These are phyloP conservation scores for Ostrea denselamellosa DNA, from an alignment of 1,140 invertebrate species.

Conservation along the genomic window DNA sequence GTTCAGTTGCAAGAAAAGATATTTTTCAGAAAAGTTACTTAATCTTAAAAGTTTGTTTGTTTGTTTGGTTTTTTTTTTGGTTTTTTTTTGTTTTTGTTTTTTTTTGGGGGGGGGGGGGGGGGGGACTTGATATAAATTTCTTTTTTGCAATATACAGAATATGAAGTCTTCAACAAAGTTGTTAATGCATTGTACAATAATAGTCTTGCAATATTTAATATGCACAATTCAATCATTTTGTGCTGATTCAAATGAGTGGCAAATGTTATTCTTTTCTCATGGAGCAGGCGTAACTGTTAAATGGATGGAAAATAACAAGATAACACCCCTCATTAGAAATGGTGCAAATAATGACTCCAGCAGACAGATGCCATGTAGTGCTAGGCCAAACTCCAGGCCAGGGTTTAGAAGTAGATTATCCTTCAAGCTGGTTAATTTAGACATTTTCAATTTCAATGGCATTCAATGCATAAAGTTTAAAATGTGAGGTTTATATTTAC, in stretches of 20 bases:
- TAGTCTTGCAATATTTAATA: no score
- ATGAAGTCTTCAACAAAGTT: no score
- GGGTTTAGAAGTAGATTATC: neutral
- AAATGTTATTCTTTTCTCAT: conserved; percentile 16
- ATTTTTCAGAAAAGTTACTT: no score
- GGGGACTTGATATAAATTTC: no score
- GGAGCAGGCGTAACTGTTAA: neutral
- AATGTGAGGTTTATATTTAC: conserved; percentile 47
- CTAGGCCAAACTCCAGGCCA: neutral
- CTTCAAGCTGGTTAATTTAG: conserved; percentile 14
- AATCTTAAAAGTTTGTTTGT: no score
- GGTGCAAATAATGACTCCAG: neutral
- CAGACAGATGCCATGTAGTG: neutral
- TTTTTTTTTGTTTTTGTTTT: no score
- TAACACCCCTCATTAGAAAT: conserved; percentile 3
- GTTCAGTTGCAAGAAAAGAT: no score
- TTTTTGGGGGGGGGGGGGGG: no score
- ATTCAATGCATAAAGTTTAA: neutral
- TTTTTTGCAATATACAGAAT: no score
- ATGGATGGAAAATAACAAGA: neutral
- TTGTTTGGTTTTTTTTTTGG: no score
- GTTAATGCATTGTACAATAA: no score
- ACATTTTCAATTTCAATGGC: conserved; percentile 16
- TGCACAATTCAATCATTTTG: no score
- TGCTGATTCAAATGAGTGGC: neutral